These are phyloP conservation scores for Anticlea derivata DNA, from an alignment of 2,888 invertebrate species.

Conservation along the genomic window DNA sequence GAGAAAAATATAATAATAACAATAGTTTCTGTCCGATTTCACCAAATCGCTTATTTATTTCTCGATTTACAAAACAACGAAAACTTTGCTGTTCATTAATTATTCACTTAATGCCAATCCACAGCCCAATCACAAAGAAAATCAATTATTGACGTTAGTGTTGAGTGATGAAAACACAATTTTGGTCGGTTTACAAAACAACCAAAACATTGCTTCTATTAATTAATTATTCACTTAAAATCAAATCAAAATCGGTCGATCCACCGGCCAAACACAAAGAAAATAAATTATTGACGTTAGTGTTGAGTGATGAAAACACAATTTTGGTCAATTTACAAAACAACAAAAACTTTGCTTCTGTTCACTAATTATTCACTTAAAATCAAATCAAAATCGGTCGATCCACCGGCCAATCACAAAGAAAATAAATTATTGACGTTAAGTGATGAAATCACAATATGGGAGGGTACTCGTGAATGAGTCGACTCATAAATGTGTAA, in stretches of 20 bases:
- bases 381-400: constrained; percentile 1
- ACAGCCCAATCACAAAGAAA: neutral
- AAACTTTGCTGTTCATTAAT: neutral
- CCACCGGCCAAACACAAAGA: neutral
- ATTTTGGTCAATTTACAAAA: too few species aligned
- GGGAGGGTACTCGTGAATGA: constrained; percentile 2
- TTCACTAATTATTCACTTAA: neutral
- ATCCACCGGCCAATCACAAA: neutral
- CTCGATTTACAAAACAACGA: too few species aligned
- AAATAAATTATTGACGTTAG: neutral
- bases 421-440: neutral
- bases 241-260: neutral
- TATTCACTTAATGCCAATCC: neutral
- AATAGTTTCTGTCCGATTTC: too few species aligned
- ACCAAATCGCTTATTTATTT: too few species aligned
- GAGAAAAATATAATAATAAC: too few species aligned
- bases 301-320: constrained; percentile 4
- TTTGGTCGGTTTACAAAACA: too few species aligned
- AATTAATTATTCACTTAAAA: neutral
- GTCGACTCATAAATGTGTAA: constrained; percentile 3
- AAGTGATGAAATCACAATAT: constrained; percentile 9
- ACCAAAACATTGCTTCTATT: neutral
- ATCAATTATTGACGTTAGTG: neutral
- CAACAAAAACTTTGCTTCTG: neutral
- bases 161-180: constrained; percentile 13